Evolutionary conservation across 1,140 invertebrate species (phyloP).

Genomic region (Meloidogyne chitwoodi): DNA sequence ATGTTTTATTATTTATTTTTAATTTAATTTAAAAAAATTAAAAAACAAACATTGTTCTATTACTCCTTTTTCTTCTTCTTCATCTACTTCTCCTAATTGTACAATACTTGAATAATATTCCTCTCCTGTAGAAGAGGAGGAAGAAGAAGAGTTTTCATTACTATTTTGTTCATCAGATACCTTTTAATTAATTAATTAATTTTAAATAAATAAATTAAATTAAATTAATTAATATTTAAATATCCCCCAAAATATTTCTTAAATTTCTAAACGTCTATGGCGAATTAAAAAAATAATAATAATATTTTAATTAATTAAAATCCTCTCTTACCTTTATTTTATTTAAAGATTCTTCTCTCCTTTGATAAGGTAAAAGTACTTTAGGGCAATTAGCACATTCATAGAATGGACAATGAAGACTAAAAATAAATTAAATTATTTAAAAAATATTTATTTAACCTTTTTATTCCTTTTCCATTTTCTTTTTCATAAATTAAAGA

Average conservation of each 20-base stretch:
- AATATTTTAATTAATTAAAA: no score
- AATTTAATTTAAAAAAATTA: background rate
- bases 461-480: background rate
- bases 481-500: slow-evolving; percentile 6
- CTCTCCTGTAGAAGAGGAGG: background rate
- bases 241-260: no score
- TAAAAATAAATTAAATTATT: background rate
- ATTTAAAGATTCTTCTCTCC: background rate
- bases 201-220: background rate
- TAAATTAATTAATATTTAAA: background rate
- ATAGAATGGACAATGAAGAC: background rate
- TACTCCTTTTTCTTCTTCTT: background rate
- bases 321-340: no score
- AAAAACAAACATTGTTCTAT: background rate
- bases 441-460: background rate
- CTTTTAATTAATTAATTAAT: background rate
- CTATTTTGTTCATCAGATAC: background rate
- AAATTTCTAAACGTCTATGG: no score
- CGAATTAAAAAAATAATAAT: no score
- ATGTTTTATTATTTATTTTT: no score
- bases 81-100: background rate
- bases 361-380: background rate
- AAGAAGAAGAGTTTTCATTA: background rate
- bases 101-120: slow-evolving; percentile 18
- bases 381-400: background rate